Evolutionary conservation across 2,888 invertebrate species (phyloP).

Genomic region (Clepsis dumicolana): DNA sequence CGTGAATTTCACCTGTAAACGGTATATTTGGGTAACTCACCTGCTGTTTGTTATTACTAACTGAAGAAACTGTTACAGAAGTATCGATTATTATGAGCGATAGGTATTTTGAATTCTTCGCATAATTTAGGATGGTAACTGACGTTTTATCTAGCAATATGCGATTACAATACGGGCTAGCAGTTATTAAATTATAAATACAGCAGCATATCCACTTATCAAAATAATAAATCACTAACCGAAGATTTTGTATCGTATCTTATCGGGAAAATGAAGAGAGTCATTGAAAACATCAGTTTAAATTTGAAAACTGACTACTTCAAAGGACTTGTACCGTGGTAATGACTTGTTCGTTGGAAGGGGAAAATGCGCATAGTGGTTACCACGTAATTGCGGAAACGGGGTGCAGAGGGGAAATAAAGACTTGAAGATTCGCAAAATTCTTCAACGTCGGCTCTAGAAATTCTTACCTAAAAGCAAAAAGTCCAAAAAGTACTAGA

Average conservation of each 20-base stretch:
- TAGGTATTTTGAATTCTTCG: background rate
- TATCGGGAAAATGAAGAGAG: conserved; percentile 1
- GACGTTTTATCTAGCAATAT: too few relatives aligned
- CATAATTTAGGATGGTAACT: background rate
- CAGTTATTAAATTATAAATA: too few relatives aligned
- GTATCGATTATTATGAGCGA: background rate
- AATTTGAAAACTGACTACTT: background rate
- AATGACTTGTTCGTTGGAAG: conserved; percentile 5
- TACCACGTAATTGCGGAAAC: conserved; percentile 39
- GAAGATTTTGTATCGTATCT: background rate
- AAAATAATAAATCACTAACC: background rate
- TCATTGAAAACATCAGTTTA: conserved; percentile 2
- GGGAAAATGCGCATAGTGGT: conserved; percentile 28
- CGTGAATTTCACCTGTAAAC: conserved; percentile 22
- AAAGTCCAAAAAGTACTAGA: background rate
- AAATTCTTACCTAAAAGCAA: conserved; percentile 6
- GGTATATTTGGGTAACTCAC: conserved; percentile 28
- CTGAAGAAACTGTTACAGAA: background rate
- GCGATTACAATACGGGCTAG: too few relatives aligned
- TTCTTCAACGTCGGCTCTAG: conserved; percentile 18
- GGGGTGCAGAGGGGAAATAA: conserved; percentile 33
- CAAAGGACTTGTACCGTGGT: background rate
- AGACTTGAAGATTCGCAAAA: conserved; percentile 28
- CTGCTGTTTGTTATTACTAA: conserved; percentile 20
- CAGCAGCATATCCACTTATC: background rate